Evolutionary conservation across 2,888 invertebrate genomes (phyloP), one percentile per base, ranked within the genome.

Genomic region (Piscicola geometra): DNA sequence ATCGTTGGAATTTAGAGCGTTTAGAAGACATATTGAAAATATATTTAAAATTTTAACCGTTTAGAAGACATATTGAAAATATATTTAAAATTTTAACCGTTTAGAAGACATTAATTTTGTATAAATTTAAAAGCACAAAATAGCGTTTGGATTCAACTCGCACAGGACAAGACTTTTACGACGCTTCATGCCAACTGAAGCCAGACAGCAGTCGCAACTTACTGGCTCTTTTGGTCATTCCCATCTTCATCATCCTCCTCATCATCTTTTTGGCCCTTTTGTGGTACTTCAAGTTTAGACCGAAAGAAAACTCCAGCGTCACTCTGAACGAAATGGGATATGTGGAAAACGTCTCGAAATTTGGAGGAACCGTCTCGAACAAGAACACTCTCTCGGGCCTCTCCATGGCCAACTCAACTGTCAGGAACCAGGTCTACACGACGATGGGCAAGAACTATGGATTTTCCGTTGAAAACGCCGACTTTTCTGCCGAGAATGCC

Each of bases 301-400:
- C 35, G 12, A 30, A n/a, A n/a, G 64, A 73, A 12, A 73, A 73
- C 33, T 2, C 64, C 3, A 73, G 33, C n/a, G 56, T 73, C 18
- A n/a, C 52, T 36, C 52, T 73, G 73, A 73, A 47, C 12, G 73
- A 73, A n/a, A 33, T 73, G 60, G 73, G 73, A 15, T 73, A 73
- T 64, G 73, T 73, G n/a, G 35, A 73, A 73, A 73, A 73, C 64
- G 32, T 28, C 1, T 73, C 73, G 9, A 73, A 73, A 35, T 60
- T 64, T 21, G 73, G 73, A 30, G 73, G 64, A 21, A 73, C 73
- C n/a, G 60, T 33, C 60, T 41, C 25, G 15, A 28, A 28, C 18
- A 73, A 64, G 35, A 36, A 52, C 32, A 71, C 50, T 0, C 33
- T 35, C 32, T 60, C 64, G 28, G 52, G 50, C 30, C n/a, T 73